Percentiles rank a stretch among this genome's conserved stretches.
These are phyloP conservation scores for Sceloporus undulatus DNA, from an alignment of 2,113 vertebrate species.

Conservation along the genomic window DNA sequence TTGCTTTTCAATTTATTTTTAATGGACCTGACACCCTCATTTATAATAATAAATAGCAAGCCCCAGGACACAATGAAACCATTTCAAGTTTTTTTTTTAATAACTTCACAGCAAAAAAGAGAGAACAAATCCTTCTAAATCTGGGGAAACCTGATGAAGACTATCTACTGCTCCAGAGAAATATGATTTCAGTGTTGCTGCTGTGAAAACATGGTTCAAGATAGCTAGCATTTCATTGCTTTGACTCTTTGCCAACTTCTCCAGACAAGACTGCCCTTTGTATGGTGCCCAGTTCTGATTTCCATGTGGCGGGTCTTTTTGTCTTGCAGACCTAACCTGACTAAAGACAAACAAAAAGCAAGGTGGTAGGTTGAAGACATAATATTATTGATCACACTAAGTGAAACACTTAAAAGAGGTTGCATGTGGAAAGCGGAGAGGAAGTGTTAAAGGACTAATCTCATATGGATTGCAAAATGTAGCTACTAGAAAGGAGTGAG, in stretches of 20 bases:
- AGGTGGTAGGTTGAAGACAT: constrained; percentile 32
- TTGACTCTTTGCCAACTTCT: constrained; percentile 43
- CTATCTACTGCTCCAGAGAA: constrained; percentile 59
- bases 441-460: constrained; percentile 13
- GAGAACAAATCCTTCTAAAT: constrained; percentile 44
- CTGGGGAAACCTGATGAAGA: constrained; percentile 64
- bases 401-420: background rate
- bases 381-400: constrained; percentile 23
- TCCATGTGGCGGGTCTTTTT: constrained; percentile 29
- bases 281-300: background rate
- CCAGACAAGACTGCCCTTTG: constrained; percentile 58
- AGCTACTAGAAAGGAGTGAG: background rate
- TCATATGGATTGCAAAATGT: background rate
- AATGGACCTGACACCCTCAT: constrained; percentile 65
- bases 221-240: constrained; percentile 29
- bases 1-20: constrained; percentile 61
- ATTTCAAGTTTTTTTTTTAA: constrained; percentile 68
- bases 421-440: background rate
- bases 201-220: constrained; percentile 60
- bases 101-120: constrained; percentile 64
- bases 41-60: constrained; percentile 70
- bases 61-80: constrained; percentile 62
- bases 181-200: constrained; percentile 38
- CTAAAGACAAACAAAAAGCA: constrained; percentile 46
- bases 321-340: constrained; percentile 48